Evolutionary conservation across 2,888 invertebrate species (phyloP).

Genomic region (Callyntrura sp.): DNA sequence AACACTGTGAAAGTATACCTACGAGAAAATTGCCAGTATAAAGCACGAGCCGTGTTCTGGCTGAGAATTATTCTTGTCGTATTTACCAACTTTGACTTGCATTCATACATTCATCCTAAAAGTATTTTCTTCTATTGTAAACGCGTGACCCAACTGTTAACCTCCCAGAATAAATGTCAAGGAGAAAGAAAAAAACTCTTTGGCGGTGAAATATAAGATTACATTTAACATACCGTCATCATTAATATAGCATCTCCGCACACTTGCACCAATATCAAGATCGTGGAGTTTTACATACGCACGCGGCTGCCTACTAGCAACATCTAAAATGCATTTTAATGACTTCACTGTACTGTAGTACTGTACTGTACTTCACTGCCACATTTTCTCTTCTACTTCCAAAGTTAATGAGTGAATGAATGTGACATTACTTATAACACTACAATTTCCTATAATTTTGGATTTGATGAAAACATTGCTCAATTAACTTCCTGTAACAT

Average conservation of each 20-base stretch:
- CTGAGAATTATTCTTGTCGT: constrained; percentile 45
- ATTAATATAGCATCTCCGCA: neutral
- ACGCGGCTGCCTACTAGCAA: neutral
- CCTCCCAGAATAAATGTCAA: constrained; percentile 10
- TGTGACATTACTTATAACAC: too few species aligned
- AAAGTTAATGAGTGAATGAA: neutral
- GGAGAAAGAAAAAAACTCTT: neutral
- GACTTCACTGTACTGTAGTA: neutral
- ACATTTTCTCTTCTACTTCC: too few species aligned
- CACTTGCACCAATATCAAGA: neutral
- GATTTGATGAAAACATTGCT: too few species aligned
- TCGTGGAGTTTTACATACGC: neutral
- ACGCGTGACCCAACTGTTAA: constrained; percentile 36
- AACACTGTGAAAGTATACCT: neutral
- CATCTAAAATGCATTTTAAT: neutral
- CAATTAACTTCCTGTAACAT: too few species aligned
- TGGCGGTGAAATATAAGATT: neutral
- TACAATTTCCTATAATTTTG: too few species aligned
- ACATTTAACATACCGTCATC: too few species aligned
- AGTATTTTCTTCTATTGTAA: constrained; percentile 16
- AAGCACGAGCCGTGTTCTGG: neutral
- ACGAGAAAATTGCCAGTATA: neutral
- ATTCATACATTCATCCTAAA: neutral
- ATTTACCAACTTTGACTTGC: neutral
- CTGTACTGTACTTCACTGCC: too few species aligned